These are phyloP conservation scores for Agrochola lychnidis DNA, from an alignment of 2,888 invertebrate species.

Conservation along the genomic window DNA sequence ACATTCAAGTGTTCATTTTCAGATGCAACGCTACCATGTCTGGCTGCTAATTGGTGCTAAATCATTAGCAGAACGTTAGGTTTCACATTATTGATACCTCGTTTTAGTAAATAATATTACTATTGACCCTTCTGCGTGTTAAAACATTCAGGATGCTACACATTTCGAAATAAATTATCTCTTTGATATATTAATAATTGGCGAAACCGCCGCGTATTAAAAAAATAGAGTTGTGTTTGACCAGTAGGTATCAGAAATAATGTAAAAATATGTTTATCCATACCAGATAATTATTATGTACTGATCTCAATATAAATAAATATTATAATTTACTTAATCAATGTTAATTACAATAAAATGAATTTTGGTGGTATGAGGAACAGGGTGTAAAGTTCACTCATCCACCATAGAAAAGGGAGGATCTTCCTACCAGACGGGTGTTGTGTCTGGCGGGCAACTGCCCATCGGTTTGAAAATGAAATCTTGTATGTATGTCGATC, in stretches of 20 bases:
- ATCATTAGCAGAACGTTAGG: background rate
- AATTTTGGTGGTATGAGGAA: too few species aligned
- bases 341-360: background rate
- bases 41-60: background rate
- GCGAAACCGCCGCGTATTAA: background rate
- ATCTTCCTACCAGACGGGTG: too few species aligned
- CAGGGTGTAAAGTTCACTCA: too few species aligned
- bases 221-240: background rate
- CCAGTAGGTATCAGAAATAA: too few species aligned
- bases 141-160: too few species aligned
- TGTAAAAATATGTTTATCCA: too few species aligned
- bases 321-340: background rate
- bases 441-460: too few species aligned
- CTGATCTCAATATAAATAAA: too few species aligned
- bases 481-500: too few species aligned
- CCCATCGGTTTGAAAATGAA: too few species aligned
- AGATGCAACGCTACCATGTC: background rate
- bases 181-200: background rate
- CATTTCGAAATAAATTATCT: background rate
- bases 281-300: too few species aligned
- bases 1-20: background rate
- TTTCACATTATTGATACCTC: background rate
- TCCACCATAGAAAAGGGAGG: too few species aligned
- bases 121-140: background rate
- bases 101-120: background rate